These are phyloP conservation scores for Meleagris gallopavo DNA, from an alignment of 2,113 vertebrate genomes.

Conservation along the genomic window DNA sequence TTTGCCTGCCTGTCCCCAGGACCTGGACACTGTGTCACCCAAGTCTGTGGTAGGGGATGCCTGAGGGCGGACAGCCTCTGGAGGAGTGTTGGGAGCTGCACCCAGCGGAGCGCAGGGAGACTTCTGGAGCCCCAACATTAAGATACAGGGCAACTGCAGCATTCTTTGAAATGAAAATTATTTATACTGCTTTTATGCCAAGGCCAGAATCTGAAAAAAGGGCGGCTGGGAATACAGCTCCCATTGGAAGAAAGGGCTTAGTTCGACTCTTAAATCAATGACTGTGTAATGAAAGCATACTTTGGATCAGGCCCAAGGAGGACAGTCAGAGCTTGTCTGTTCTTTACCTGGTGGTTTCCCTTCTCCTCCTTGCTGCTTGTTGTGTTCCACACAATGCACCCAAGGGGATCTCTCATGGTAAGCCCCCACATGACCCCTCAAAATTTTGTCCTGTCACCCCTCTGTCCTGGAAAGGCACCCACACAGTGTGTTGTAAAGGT, in stretches of 20 bases:
- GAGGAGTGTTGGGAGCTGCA: constrained; percentile 14
- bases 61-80: neutral
- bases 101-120: fast-evolving
- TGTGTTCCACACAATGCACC: neutral
- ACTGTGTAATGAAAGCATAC: constrained; percentile 50
- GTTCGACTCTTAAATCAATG: constrained; percentile 49
- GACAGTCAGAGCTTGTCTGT: neutral
- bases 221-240: constrained; percentile 49
- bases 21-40: constrained; percentile 52
- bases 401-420: neutral
- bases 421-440: neutral
- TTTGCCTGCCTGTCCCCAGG: constrained; percentile 35
- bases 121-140: neutral
- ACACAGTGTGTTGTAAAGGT: neutral
- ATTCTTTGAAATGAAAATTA: constrained; percentile 61
- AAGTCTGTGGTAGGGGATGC: neutral
- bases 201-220: constrained; percentile 22
- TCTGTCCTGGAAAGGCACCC: neutral
- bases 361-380: neutral
- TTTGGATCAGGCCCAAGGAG: constrained; percentile 55
- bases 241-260: constrained; percentile 33
- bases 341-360: neutral
- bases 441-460: neutral
- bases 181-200: constrained; percentile 26
- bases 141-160: neutral